phyloP scores from a whole-genome alignment of 2,888 invertebrate species.

The Alitta virens region DNA sequence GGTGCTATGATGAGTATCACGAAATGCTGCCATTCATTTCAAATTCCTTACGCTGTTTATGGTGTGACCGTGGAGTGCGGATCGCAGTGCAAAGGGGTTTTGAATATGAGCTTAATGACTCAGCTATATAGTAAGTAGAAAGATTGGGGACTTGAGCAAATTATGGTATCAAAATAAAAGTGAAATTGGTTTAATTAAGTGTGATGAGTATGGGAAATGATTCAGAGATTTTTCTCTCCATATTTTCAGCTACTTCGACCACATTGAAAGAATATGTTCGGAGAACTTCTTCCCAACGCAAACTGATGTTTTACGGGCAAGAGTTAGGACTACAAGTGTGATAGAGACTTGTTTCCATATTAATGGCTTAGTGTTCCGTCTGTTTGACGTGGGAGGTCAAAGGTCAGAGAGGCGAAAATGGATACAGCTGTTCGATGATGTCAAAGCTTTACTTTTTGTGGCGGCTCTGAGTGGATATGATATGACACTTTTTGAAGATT shows the following conservation, averaged over 20 bases:
- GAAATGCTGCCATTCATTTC: slow-evolving; percentile 48
- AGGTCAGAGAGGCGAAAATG: slow-evolving; percentile 67
- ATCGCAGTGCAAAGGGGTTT: slow-evolving; percentile 67
- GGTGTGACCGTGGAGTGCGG: slow-evolving; percentile 67
- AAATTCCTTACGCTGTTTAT: slow-evolving; percentile 61
- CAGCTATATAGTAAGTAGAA: slow-evolving; percentile 67
- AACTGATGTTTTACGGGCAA: slow-evolving; percentile 66
- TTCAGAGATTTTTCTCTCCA: too few relatives aligned
- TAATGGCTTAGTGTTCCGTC: slow-evolving; percentile 63
- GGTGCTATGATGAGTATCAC: slow-evolving; percentile 51
- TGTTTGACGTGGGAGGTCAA: slow-evolving; percentile 70
- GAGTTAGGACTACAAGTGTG: slow-evolving; percentile 68
- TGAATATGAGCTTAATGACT: slow-evolving; percentile 69
- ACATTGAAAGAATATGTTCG: slow-evolving; percentile 67
- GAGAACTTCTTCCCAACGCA: slow-evolving; percentile 67
- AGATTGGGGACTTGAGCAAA: too few relatives aligned
- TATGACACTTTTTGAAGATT: slow-evolving; percentile 67
- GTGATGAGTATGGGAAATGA: too few relatives aligned
- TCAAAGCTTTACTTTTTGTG: slow-evolving; percentile 66
- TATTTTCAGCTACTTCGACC: slow-evolving; percentile 65
- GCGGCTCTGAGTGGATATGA: slow-evolving; percentile 69
- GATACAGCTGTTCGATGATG: slow-evolving; percentile 71
- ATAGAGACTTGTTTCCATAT: slow-evolving; percentile 69
- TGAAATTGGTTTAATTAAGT: too few relatives aligned
- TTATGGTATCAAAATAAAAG: too few relatives aligned